These are phyloP conservation scores for Phrynocephalus guinanensis DNA, from an alignment of 2,797 vertebrate genomes.

Conservation along the genomic window DNA sequence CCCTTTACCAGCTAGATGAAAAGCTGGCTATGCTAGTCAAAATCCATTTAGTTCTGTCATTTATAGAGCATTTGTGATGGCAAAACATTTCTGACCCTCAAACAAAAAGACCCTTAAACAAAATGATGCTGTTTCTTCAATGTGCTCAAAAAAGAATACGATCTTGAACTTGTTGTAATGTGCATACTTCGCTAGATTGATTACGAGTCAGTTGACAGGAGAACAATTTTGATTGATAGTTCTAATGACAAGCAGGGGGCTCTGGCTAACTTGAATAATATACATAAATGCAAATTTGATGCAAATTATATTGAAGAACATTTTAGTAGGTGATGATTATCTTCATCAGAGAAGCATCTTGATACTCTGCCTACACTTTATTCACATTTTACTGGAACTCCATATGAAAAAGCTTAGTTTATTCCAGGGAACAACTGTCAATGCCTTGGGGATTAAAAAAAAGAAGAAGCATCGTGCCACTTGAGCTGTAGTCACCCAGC, in stretches of 20 bases:
- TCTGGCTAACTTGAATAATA: neutral
- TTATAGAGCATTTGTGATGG: neutral
- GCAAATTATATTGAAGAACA: slow-evolving; percentile 12
- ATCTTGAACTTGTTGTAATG: neutral
- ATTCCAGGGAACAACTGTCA: neutral
- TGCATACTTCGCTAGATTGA: neutral
- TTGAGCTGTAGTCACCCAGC: neutral
- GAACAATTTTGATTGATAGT: slow-evolving; percentile 7
- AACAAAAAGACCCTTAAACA: neutral
- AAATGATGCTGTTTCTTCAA: neutral
- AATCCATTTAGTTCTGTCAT: neutral
- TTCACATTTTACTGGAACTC: neutral
- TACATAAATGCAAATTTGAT: slow-evolving; percentile 19
- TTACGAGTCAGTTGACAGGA: neutral
- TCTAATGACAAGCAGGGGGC: slow-evolving; percentile 9
- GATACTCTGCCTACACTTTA: neutral
- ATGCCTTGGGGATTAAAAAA: neutral
- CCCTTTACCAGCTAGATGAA: neutral
- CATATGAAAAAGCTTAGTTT: neutral
- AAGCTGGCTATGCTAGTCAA: neutral
- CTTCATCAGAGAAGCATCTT: neutral
- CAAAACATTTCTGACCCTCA: neutral
- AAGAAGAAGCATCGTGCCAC: neutral
- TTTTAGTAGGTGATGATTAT: neutral
- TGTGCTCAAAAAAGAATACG: neutral